Evolutionary conservation across 2,797 vertebrate species (phyloP), one percentile per base, ranked within the genome.

Genomic region (Chloroceryle inda): DNA sequence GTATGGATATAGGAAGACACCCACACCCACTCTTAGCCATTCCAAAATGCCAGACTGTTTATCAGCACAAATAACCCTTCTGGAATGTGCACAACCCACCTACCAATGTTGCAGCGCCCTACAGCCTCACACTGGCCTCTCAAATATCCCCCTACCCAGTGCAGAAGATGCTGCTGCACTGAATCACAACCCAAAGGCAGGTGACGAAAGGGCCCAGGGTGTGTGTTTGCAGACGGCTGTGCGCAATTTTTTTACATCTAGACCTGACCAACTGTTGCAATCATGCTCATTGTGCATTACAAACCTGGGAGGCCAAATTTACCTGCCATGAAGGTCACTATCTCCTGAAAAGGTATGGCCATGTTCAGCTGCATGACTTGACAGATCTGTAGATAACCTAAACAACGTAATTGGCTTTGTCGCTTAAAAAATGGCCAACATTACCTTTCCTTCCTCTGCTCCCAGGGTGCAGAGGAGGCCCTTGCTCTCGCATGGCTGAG

Each of bases 41-140:
- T 94, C 74, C 67, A 38, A 84, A 90, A 83, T 74, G 63, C 73
- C 83, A 90, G 17, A 3, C 33, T 53, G 26, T 55, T 94, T 42
- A 76, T 27, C 27, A 69, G 33, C 67, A 68, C 55, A 82, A 89
- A 87, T 55, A 83, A 85, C 59, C 12, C 52, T 72, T 64, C 6
- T 1, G 37, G 89, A 96, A 95, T 83, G 80, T n/a, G 33, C 31
- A 9, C 6, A 56, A 52, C 53, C 53, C 71, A 31, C 20, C 50
- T 40, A 26, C 44, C 29, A 63, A 13, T 0, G 1, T 52, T 35
- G 3, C 56, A 21, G 78, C 13, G 13, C 21, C 55, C 40, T 31
- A 38, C 16, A 52, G 62, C 50, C 64, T 69, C 37, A 3, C 26
- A 31, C 6, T 12, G 18, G 45, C 52, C 59, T 83, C 72, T 40